These are phyloP conservation scores for Rhabdophis nuchalis DNA, from an alignment of 2,797 vertebrate species.

Conservation along the genomic window DNA sequence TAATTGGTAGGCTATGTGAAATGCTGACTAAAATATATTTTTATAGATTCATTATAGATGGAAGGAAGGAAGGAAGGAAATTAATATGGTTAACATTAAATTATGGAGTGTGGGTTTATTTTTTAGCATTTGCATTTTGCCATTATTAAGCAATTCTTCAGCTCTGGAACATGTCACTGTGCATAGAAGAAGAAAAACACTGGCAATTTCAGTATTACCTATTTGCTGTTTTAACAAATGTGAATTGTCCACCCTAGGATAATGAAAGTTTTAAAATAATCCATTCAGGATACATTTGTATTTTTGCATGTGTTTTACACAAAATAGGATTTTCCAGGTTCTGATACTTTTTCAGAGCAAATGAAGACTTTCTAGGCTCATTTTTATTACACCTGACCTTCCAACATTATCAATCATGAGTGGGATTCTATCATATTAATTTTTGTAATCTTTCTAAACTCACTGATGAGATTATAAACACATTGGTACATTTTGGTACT, in stretches of 20 bases:
- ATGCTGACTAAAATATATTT: background rate
- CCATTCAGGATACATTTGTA: background rate
- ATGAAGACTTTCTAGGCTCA: background rate
- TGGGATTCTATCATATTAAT: background rate
- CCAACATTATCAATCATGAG: background rate
- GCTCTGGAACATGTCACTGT: background rate
- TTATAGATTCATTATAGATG: background rate
- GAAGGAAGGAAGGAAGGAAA: background rate
- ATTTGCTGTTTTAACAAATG: background rate
- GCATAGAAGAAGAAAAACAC: background rate
- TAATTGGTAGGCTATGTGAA: background rate
- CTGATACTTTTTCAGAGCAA: background rate
- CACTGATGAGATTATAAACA: background rate
- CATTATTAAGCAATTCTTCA: background rate
- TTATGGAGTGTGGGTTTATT: background rate
- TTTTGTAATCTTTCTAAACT: background rate
- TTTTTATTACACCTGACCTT: background rate
- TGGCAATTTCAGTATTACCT: background rate
- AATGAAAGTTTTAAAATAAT: background rate
- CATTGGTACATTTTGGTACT: background rate
- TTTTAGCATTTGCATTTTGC: slow-evolving; percentile 3
- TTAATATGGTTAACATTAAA: background rate
- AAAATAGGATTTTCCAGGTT: background rate
- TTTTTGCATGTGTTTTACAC: background rate
- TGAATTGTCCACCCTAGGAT: background rate